A percentile compares a stretch with the other conserved stretches of the same genome.
These are phyloP conservation scores for Dasypogon diadema DNA, from an alignment of 2,888 invertebrate genomes.

Conservation along the genomic window DNA sequence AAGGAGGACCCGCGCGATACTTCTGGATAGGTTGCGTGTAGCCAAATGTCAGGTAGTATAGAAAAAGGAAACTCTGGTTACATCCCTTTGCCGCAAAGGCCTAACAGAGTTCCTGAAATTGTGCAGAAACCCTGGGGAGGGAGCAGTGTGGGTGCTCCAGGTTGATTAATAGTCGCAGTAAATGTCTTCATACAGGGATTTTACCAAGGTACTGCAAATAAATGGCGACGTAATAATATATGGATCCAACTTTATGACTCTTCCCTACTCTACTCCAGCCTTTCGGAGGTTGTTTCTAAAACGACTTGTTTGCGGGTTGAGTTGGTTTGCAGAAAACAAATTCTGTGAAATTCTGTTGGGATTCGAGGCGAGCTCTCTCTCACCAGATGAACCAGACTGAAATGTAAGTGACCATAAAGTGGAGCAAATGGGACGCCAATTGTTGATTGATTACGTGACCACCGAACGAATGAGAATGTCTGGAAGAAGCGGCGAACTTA, in stretches of 20 bases:
- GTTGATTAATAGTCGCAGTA: conserved; percentile 35
- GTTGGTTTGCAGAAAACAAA: neutral
- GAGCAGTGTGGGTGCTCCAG: neutral
- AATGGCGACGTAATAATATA: conserved; percentile 31
- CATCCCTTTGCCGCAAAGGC: neutral
- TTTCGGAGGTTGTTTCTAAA: neutral
- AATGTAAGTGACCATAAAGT: conserved; percentile 47
- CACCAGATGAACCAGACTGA: conserved; percentile 7
- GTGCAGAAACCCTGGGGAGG: no score
- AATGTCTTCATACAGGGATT: conserved; percentile 33
- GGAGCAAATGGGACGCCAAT: conserved; percentile 44
- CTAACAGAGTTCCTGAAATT: no score
- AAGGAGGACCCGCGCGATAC: neutral
- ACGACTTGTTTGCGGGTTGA: conserved; percentile 43
- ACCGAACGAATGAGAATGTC: neutral
- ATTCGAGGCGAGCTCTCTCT: neutral
- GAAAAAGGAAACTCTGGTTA: neutral
- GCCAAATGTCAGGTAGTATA: neutral
- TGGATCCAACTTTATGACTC: conserved; percentile 19
- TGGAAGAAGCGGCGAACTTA: neutral
- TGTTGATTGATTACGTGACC: conserved; percentile 47
- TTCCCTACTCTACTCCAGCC: neutral
- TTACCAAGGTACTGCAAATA: conserved; percentile 40
- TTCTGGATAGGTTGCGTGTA: neutral
- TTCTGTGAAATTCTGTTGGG: neutral